Evolutionary conservation across 2,888 invertebrate species (phyloP), one percentile per base, ranked within the genome.

Genomic region (Choreutis nemorana): DNA sequence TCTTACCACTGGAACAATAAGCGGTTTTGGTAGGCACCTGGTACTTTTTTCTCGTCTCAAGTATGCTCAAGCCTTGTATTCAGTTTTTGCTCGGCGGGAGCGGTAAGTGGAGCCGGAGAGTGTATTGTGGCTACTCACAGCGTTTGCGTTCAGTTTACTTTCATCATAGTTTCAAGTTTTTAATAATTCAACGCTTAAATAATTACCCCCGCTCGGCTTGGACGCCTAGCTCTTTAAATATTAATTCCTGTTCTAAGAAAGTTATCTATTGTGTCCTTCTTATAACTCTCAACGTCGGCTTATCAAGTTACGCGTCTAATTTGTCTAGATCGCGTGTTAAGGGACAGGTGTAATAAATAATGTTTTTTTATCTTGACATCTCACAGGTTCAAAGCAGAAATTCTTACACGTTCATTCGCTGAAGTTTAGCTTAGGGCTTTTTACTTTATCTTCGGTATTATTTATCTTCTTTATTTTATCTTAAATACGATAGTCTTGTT

Each of bases 291-390:
- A 41, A 45, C 50, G 48, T 48, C 44, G 43, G 47, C 52, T 52
- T 65, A 70, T 75, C 75, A 71, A 55, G 71, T 77, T 73, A 71
- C 75, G 45, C 50, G 48, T 63, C 68, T 67, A 71, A 73, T 77
- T 77, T 72, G 72, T 77, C 70, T 66, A 71, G 68, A 70, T 70
- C 61, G 70, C 72, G 61, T 71, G 68, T 62, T 56, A 52, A 48
- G 50, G 48, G 62, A 62, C 66, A 61, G 52, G 48, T 39, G 55
- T 52, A 51, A 72, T 78, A 75, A 78, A 75, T 75, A 72, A 66
- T 59, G 61, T 61, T 61, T 64, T 72, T 72, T 73, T 75, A 75
- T 73, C 48, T 42, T 58, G 61, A 68, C 64, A 61, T 50, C 21
- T 2, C 39, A 39, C 45, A 45, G 52, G 56, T 60, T 61, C 58